Percentiles rank a stretch among this genome's conserved stretches.
These are phyloP conservation scores for Denticeps clupeoides DNA, from an alignment of 2,797 vertebrate species.

Conservation along the genomic window DNA sequence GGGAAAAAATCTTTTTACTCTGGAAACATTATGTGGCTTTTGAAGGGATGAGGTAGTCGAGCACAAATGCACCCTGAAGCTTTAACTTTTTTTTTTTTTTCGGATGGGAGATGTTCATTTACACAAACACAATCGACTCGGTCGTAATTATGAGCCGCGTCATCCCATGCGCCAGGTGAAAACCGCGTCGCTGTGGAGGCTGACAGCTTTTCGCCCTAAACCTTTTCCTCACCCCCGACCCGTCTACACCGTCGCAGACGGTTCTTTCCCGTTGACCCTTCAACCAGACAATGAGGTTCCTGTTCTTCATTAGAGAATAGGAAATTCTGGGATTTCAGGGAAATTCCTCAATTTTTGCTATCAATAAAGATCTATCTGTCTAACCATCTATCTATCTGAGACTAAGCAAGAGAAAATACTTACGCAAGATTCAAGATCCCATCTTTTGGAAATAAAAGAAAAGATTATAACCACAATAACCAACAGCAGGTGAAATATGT, in stretches of 20 bases:
- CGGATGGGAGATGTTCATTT: slow-evolving; percentile 11
- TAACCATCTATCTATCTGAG: no score
- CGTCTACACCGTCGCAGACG: slow-evolving; percentile 5
- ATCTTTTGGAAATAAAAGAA: no score
- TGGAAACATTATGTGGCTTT: slow-evolving; percentile 49
- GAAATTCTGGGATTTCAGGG: no score
- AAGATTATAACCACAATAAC: no score
- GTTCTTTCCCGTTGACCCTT: neutral
- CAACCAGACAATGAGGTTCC: slow-evolving; percentile 39
- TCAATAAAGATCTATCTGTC: no score
- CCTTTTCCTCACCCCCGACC: slow-evolving; percentile 1
- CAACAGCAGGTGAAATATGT: no score
- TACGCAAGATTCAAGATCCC: no score
- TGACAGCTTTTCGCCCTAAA: slow-evolving; percentile 24
- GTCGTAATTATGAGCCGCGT: slow-evolving; percentile 40
- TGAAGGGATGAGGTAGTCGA: slow-evolving; percentile 29
- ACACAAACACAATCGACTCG: slow-evolving; percentile 27
- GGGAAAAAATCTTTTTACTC: slow-evolving; percentile 38
- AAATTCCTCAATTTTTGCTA: no score
- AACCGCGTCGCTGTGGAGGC: slow-evolving; percentile 40
- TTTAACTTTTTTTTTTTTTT: slow-evolving; percentile 10
- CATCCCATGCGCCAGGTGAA: slow-evolving; percentile 44
- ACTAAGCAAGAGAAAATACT: neutral
- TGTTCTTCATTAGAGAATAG: slow-evolving; percentile 22
- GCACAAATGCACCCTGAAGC: slow-evolving; percentile 37